Evolutionary conservation across 2,797 vertebrate species (phyloP).

Genomic region (Takifugu rubripes): DNA sequence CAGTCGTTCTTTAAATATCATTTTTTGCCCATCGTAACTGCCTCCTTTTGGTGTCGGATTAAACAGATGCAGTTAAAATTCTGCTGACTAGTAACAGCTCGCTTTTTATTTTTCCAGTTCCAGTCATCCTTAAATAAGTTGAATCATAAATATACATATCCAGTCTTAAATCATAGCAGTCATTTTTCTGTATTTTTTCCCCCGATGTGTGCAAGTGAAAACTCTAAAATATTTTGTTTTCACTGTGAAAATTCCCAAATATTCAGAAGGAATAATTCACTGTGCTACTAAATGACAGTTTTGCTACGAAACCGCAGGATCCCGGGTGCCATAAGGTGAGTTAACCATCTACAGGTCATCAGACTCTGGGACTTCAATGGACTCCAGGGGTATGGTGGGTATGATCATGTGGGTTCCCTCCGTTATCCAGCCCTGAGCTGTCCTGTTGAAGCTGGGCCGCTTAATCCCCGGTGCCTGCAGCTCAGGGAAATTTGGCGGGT

Average conservation of each 20-base stretch:
- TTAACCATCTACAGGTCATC: conserved; percentile 83
- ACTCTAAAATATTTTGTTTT: background rate
- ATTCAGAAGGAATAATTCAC: too few species aligned
- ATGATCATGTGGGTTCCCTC: conserved; percentile 85
- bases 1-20: background rate
- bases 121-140: conserved; percentile 39
- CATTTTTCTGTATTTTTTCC: background rate
- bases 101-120: conserved; percentile 5
- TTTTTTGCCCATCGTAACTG: background rate
- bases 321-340: background rate
- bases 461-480: conserved; percentile 81
- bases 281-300: conserved; percentile 3
- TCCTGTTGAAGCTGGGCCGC: conserved; percentile 93
- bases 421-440: conserved; percentile 91
- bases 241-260: background rate
- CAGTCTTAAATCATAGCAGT: background rate
- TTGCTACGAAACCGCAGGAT: conserved; percentile 5
- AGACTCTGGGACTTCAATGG: conserved; percentile 82
- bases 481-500: conserved; percentile 82
- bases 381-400: conserved; percentile 77
- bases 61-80: background rate
- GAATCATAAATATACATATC: background rate
- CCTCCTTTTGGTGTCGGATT: background rate
- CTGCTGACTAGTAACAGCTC: background rate
- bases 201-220: background rate